These are phyloP conservation scores for Corythaixoides concolor DNA, from an alignment of 2,113 vertebrate species.

Conservation along the genomic window DNA sequence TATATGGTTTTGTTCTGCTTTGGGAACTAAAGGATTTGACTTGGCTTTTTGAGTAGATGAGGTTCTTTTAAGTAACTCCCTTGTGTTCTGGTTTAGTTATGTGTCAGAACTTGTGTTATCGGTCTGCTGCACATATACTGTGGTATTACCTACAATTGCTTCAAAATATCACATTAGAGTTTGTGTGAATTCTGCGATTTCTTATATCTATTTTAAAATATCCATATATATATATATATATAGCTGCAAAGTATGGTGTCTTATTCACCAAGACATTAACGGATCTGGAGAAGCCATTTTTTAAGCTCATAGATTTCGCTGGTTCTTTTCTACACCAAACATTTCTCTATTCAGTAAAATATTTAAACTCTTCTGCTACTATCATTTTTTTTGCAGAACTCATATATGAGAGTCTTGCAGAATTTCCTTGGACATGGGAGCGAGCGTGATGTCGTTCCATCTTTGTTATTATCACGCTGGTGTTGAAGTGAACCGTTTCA, in stretches of 20 bases:
- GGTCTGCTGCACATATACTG: background rate
- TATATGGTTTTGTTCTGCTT: background rate
- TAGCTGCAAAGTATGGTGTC: background rate
- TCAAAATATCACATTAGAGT: background rate
- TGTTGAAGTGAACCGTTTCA: background rate
- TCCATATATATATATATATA: background rate
- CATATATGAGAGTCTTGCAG: background rate
- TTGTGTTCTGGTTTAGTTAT: background rate
- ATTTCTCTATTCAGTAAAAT: background rate
- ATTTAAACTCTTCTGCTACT: background rate
- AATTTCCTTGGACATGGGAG: background rate
- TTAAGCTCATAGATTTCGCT: background rate
- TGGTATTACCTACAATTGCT: background rate
- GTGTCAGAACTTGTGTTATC: background rate
- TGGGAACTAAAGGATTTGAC: background rate
- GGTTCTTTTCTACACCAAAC: background rate
- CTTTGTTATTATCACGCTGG: background rate
- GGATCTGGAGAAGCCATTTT: background rate
- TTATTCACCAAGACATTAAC: background rate
- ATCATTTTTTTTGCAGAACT: background rate
- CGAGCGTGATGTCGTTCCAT: accelerated
- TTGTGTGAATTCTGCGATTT: background rate
- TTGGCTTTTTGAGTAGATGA: background rate
- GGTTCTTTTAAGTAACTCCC: background rate
- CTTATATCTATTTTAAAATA: background rate